These are phyloP conservation scores for Hololepta plana DNA, from an alignment of 2,888 invertebrate species.

Conservation along the genomic window DNA sequence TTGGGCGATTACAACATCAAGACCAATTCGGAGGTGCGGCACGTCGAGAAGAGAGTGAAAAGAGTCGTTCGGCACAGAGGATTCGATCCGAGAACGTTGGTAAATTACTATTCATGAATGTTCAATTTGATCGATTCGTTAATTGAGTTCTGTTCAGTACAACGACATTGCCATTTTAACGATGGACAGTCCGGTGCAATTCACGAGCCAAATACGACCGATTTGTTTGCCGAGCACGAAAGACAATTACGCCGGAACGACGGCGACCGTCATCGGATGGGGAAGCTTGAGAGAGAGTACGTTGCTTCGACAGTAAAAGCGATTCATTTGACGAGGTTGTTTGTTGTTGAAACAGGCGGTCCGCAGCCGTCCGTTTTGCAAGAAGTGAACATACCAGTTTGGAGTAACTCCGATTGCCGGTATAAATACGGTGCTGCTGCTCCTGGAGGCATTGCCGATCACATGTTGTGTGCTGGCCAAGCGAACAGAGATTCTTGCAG, in stretches of 20 bases:
- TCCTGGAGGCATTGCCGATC: conserved; percentile 77
- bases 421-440: conserved; percentile 67
- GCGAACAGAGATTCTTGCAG: conserved; percentile 77
- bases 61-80: conserved; percentile 71
- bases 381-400: conserved; percentile 69
- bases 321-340: neutral
- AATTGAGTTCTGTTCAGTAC: conserved; percentile 37
- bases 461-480: conserved; percentile 76
- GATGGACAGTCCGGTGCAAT: conserved; percentile 56
- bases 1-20: conserved; percentile 73
- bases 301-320: conserved; percentile 14
- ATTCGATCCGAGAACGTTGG: conserved; percentile 67
- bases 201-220: conserved; percentile 51
- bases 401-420: conserved; percentile 62
- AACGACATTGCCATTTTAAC: conserved; percentile 73
- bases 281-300: conserved; percentile 65
- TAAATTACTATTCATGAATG: no score
- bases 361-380: conserved; percentile 65
- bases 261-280: conserved; percentile 77
- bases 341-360: conserved; percentile 38
- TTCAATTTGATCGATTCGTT: conserved; percentile 2
- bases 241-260: conserved; percentile 45
- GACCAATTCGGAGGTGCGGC: conserved; percentile 52
- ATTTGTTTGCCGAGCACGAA: conserved; percentile 51
- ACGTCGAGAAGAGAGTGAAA: conserved; percentile 62